Evolutionary conservation across 2,113 vertebrate genomes (phyloP).

Genomic region (Cochlearius cochlearius): DNA sequence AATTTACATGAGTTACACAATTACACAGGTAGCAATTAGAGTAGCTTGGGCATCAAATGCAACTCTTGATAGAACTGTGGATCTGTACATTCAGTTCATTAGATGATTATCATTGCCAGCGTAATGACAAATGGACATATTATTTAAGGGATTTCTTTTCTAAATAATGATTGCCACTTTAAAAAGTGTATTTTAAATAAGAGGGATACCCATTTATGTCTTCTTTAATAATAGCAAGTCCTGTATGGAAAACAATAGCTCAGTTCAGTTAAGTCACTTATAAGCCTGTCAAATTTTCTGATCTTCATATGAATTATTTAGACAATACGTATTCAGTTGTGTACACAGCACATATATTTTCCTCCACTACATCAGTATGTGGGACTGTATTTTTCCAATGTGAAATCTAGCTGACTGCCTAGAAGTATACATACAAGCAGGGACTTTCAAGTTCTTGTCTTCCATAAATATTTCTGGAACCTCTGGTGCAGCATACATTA

Average conservation of each 20-base stretch:
- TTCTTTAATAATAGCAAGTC: neutral
- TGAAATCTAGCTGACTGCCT: neutral
- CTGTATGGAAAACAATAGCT: neutral
- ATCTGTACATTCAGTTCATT: neutral
- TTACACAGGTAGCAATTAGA: constrained; percentile 61
- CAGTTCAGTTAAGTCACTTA: neutral
- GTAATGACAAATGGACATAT: neutral
- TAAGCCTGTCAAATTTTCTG: neutral
- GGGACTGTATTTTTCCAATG: neutral
- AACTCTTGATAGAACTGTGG: neutral
- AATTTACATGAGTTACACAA: constrained; percentile 61
- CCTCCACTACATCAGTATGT: neutral
- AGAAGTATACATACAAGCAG: neutral
- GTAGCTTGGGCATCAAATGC: neutral
- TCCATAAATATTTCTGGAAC: neutral
- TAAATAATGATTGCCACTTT: neutral
- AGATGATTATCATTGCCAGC: neutral
- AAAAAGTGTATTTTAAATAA: neutral
- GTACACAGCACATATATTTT: neutral
- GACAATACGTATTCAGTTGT: neutral
- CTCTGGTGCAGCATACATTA: neutral
- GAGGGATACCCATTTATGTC: neutral
- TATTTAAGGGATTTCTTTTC: neutral
- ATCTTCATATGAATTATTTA: neutral
- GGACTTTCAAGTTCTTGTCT: neutral